A percentile compares a stretch with the other conserved stretches of the same genome.
These are phyloP conservation scores for Nannoperca obscura DNA, from an alignment of 2,797 vertebrate species.

Conservation along the genomic window DNA sequence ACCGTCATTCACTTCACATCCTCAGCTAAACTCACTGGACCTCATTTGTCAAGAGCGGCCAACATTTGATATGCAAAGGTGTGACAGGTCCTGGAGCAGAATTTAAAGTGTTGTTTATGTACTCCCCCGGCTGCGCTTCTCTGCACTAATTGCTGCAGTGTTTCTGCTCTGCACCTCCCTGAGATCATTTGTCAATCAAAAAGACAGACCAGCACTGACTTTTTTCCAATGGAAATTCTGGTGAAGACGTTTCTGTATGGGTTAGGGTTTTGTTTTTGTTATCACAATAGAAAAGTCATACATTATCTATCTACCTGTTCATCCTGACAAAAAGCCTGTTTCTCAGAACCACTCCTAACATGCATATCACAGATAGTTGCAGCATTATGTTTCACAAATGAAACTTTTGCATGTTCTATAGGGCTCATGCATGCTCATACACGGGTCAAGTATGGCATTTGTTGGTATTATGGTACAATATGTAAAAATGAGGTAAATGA, in stretches of 20 bases:
- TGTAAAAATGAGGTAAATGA: neutral
- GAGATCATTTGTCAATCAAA: slow-evolving; percentile 50
- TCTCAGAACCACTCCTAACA: neutral
- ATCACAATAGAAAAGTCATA: neutral
- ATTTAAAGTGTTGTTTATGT: slow-evolving; percentile 57
- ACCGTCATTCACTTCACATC: slow-evolving; percentile 52
- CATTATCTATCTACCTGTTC: neutral
- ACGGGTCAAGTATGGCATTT: neutral
- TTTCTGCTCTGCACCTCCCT: slow-evolving; percentile 27
- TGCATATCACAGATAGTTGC: neutral
- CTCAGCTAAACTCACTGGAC: slow-evolving; percentile 52
- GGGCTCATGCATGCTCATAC: neutral
- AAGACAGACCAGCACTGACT: neutral
- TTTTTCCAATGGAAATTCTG: neutral
- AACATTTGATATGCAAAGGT: slow-evolving; percentile 60
- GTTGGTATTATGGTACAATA: no score
- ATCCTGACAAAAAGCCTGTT: neutral
- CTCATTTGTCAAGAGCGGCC: slow-evolving; percentile 57
- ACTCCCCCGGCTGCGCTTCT: slow-evolving; percentile 5
- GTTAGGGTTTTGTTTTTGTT: neutral
- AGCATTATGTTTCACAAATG: neutral
- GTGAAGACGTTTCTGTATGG: slow-evolving; percentile 2
- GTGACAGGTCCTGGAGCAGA: slow-evolving; percentile 43
- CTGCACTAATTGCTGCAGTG: slow-evolving; percentile 46
- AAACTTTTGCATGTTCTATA: neutral